Conservation (phyloP, 2,888 invertebrate genomes). For the Idaea dimidiata region DNA sequence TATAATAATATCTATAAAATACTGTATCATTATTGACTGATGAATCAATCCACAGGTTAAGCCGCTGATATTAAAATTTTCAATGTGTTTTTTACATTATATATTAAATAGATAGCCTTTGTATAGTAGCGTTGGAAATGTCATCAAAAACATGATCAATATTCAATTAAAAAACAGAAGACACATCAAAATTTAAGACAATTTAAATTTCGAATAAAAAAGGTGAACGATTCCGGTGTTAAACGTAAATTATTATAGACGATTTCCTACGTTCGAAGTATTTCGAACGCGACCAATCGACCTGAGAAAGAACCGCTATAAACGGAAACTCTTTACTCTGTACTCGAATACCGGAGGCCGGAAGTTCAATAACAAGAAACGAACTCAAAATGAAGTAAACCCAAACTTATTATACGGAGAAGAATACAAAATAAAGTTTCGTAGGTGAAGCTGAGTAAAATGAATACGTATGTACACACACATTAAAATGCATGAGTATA, state of each 20-base stretch:
- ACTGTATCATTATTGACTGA: no score
- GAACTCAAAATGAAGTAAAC: slow-evolving; percentile 15
- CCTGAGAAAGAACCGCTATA: slow-evolving; percentile 67
- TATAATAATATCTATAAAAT: no score
- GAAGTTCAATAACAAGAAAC: slow-evolving; percentile 30
- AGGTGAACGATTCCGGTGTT: slow-evolving; percentile 56
- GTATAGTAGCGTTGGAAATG: no score
- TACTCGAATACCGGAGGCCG: slow-evolving; percentile 50
- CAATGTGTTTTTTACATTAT: no score
- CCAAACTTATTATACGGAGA: slow-evolving; percentile 10
- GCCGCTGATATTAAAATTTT: no score
- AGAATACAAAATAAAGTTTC: background rate
- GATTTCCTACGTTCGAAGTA: slow-evolving; percentile 56
- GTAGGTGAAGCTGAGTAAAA: background rate
- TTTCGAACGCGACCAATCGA: slow-evolving; percentile 58
- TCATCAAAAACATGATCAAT: background rate
- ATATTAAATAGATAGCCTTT: no score
- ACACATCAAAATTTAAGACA: slow-evolving; percentile 56
- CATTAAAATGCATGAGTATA: background rate
- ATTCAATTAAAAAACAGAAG: slow-evolving; percentile 29
- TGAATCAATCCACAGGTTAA: no score
- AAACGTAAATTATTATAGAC: slow-evolving; percentile 65
- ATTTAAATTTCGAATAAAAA: slow-evolving; percentile 55
- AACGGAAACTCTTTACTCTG: slow-evolving; percentile 60
- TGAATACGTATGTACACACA: background rate